phyloP scores from a whole-genome alignment of 2,113 vertebrate species.

The Vireo altiloquus region DNA sequence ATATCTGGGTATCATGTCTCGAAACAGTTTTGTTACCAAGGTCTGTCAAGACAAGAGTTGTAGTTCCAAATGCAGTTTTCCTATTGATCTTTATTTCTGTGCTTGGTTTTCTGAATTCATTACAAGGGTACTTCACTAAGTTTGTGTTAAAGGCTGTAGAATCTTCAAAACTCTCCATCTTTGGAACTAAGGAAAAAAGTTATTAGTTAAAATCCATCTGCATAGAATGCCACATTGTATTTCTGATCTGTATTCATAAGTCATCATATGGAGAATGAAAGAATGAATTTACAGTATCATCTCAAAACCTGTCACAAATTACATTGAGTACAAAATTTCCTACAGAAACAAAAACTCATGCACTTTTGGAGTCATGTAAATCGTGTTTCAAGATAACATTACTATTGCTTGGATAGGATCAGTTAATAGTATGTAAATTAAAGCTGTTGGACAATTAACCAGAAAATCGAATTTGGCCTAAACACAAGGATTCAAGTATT shows the following conservation, averaged over 20 bases:
- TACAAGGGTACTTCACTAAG: conserved; percentile 87
- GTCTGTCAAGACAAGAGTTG: conserved; percentile 86
- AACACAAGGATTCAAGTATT: background rate
- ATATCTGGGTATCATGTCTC: background rate
- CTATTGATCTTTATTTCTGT: conserved; percentile 88
- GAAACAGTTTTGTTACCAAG: conserved; percentile 63
- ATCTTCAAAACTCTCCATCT: conserved; percentile 43
- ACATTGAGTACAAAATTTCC: background rate
- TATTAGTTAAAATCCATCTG: background rate
- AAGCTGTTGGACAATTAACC: background rate
- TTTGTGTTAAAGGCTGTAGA: conserved; percentile 41
- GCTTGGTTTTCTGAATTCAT: conserved; percentile 78
- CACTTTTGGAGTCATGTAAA: background rate
- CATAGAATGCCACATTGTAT: background rate
- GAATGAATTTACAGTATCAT: background rate
- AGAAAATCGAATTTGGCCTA: background rate
- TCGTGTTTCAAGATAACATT: background rate
- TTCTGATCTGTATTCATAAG: background rate
- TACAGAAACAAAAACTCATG: background rate
- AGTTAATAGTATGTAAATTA: background rate
- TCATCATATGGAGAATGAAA: background rate
- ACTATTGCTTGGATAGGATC: background rate
- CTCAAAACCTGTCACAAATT: background rate
- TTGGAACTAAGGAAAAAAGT: conserved; percentile 61
- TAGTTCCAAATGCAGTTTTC: conserved; percentile 83